A percentile compares a stretch with the other conserved stretches of the same genome.
Evolutionary conservation across 2,888 invertebrate genomes (phyloP).

Genomic region (Notocelia uddmanniana): DNA sequence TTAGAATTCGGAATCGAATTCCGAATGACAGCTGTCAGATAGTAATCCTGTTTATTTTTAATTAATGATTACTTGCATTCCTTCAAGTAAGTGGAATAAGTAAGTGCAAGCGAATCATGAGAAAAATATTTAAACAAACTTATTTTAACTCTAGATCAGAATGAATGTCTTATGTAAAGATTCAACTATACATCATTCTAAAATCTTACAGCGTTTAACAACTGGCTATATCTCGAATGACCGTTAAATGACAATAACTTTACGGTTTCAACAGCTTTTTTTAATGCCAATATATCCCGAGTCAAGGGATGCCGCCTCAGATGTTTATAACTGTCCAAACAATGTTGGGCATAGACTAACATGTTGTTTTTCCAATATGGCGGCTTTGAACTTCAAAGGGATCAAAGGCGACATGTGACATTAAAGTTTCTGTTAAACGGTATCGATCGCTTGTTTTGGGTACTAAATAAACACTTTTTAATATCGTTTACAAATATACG

Average conservation of each 20-base stretch:
- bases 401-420: conserved; percentile 45
- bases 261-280: conserved; percentile 45
- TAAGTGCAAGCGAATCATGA: too few species aligned
- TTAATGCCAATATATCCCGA: conserved; percentile 43
- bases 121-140: background rate
- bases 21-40: background rate
- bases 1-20: conserved; percentile 1
- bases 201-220: conserved; percentile 7
- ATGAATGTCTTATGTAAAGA: background rate
- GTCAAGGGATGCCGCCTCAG: conserved; percentile 42
- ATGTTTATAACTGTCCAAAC: conserved; percentile 45
- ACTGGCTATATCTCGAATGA: conserved; percentile 23
- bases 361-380: conserved; percentile 45
- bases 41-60: background rate
- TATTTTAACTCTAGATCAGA: background rate
- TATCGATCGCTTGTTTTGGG: conserved; percentile 40
- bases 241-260: conserved; percentile 43
- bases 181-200: background rate
- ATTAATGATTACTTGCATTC: background rate
- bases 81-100: background rate
- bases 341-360: conserved; percentile 45
- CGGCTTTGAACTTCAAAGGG: conserved; percentile 44
- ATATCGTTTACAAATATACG: background rate
- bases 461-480: conserved; percentile 27
- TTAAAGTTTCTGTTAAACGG: conserved; percentile 43